A percentile compares a stretch with the other conserved stretches of the same genome.
Evolutionary conservation across 2,113 vertebrate species (phyloP).

Genomic region (Tautogolabrus adspersus): DNA sequence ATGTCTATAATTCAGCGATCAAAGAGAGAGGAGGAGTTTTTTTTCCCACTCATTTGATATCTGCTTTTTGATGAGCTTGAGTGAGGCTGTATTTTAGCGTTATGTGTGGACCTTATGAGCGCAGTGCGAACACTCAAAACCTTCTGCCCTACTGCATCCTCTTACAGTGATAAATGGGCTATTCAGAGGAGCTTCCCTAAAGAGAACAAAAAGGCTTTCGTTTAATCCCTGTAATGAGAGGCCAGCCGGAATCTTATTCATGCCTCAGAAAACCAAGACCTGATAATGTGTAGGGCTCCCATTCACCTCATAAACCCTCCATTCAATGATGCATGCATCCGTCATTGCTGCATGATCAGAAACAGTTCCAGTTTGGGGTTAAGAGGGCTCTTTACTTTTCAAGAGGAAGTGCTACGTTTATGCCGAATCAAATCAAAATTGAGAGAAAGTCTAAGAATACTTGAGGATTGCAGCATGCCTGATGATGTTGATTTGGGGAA

Average conservation of each 20-base stretch:
- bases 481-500: constrained; percentile 40
- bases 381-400: background rate
- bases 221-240: constrained; percentile 68
- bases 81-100: constrained; percentile 33
- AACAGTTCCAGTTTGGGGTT: constrained; percentile 1
- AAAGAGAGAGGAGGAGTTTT: background rate
- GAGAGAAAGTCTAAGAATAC: constrained; percentile 38
- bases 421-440: constrained; percentile 12
- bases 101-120: constrained; percentile 1
- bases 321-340: constrained; percentile 14
- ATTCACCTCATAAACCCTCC: constrained; percentile 36
- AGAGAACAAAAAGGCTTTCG: constrained; percentile 48
- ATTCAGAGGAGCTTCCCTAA: constrained; percentile 41
- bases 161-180: constrained; percentile 41
- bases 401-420: background rate
- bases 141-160: constrained; percentile 40
- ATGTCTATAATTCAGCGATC: constrained; percentile 3
- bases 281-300: constrained; percentile 37
- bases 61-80: constrained; percentile 47
- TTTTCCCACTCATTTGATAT: constrained; percentile 26
- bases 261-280: constrained; percentile 28
- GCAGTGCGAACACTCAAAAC: background rate
- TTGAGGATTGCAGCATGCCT: constrained; percentile 29
- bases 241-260: constrained; percentile 23
- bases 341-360: constrained; percentile 23